phyloP scores from a whole-genome alignment of 2,888 invertebrate species.

The Athrips mouffetella region DNA sequence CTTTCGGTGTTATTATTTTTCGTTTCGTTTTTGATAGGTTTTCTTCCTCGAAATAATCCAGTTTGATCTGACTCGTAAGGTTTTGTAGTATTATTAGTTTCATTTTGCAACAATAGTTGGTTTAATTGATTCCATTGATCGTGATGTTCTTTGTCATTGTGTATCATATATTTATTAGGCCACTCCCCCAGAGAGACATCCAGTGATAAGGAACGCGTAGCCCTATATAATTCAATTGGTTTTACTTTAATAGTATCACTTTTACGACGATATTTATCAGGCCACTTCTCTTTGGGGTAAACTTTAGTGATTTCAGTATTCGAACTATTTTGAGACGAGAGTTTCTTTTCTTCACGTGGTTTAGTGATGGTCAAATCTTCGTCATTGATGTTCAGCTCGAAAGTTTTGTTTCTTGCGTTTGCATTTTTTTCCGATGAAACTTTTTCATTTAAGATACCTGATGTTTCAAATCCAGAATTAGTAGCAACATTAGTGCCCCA shows the following conservation, averaged over 20 bases:
- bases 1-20: no score
- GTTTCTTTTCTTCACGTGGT: no score
- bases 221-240: neutral
- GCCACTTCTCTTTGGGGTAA: constrained; percentile 1
- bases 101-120: neutral
- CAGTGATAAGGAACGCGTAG: neutral
- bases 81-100: neutral
- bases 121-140: neutral
- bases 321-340: no score
- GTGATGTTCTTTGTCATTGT: neutral
- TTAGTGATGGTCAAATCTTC: no score
- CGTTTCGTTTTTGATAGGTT: no score
- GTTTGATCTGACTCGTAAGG: neutral
- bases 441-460: no score
- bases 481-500: no score
- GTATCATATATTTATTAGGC: neutral
- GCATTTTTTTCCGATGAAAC: no score
- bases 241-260: neutral
- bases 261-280: constrained; percentile 2
- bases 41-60: no score
- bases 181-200: neutral
- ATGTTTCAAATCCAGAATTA: neutral
- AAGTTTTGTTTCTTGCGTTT: no score
- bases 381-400: no score
- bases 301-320: constrained; percentile 10